Base-by-base conservation (phyloP, 2,888 invertebrate species). In the Lasioglossum pauxillum region DNA sequence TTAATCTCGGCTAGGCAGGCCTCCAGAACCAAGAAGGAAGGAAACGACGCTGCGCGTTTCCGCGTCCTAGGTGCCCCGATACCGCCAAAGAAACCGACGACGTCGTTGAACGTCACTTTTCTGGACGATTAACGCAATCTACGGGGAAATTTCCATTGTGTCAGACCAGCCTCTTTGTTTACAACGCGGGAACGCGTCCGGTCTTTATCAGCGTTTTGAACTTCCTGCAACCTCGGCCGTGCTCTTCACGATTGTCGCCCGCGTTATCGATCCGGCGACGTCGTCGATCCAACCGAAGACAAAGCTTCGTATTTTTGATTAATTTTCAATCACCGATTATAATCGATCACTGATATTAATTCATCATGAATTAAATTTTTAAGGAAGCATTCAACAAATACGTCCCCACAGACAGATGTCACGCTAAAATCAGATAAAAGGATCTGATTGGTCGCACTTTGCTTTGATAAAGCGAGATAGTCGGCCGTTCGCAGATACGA, bases 1-100 rank as follows among this genome's bases (percentile, higher is more conserved):
- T 87, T 90, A 85, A 88, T 88, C 84, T 82, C 76, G 75, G 74
- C 82, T 80, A 78, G 83, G 57, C 73, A 75, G 86, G 71, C 64
- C 64, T 23, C 41, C 73, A 71, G 80, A 75, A 74, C 38, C 64
- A 1, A 69, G 44, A 71, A 44, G 64, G 81, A 82, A 80, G 84
- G 89, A 88, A 53, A 53, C 23, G 53, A 90, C 80, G 72, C 73
- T n/a, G 64, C 64, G 31, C 31, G 84, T 86, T 90, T 90, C 89
- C 90, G 90, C 69, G 64, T 82, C 82, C 82, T 76, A 71, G 82
- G 67, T 27, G 75, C 19, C 41, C 82, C 67, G 81, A 84, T 80
- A 71, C 38, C 69, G 57, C 46, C 81, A 79, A 77, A 89, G 80
- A 71, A 75, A 35, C 64, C 82, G 35, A 57, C 27, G 23, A 10